Percentiles rank a stretch among this genome's conserved stretches.
These are phyloP conservation scores for Clinocottus analis DNA, from an alignment of 2,113 vertebrate genomes.

Conservation along the genomic window DNA sequence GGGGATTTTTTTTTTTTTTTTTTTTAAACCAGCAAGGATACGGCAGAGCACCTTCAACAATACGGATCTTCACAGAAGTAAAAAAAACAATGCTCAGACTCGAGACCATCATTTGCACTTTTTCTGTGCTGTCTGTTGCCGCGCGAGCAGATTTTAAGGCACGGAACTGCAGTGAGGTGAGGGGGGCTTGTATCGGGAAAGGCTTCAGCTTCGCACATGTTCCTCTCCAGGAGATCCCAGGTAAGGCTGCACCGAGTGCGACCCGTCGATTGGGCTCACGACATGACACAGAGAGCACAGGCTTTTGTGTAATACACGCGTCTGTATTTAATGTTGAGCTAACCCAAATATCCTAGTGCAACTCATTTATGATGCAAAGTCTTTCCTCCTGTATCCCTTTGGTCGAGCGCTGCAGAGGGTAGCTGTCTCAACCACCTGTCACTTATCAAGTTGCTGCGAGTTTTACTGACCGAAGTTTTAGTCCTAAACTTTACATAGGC, in stretches of 20 bases:
- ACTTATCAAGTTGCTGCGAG: constrained; percentile 31
- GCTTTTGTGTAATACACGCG: background rate
- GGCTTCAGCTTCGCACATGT: constrained; percentile 91
- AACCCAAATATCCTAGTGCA: background rate
- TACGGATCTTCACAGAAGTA: constrained; percentile 61
- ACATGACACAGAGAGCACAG: background rate
- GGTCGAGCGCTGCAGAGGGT: background rate
- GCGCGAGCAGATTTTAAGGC: constrained; percentile 85
- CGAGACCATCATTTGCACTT: constrained; percentile 80
- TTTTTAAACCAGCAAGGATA: constrained; percentile 33
- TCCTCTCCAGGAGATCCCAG: constrained; percentile 92
- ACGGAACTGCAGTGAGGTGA: constrained; percentile 91
- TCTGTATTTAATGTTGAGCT: background rate
- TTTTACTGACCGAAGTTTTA: constrained; percentile 21
- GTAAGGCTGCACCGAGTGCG: constrained; percentile 79
- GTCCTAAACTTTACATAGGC: background rate
- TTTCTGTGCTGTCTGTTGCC: constrained; percentile 80
- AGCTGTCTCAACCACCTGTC: constrained; percentile 63
- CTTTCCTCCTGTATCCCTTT: background rate
- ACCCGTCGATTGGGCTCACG: background rate
- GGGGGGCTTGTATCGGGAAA: constrained; percentile 87
- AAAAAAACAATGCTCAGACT: constrained; percentile 78
- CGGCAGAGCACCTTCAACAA: constrained; percentile 49
- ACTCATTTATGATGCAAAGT: constrained; percentile 16
- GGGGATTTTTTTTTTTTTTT: constrained; percentile 46